Evolutionary conservation across 2,113 vertebrate species (phyloP), one percentile per base, ranked within the genome.

Genomic region (Sebastes schlegelii): DNA sequence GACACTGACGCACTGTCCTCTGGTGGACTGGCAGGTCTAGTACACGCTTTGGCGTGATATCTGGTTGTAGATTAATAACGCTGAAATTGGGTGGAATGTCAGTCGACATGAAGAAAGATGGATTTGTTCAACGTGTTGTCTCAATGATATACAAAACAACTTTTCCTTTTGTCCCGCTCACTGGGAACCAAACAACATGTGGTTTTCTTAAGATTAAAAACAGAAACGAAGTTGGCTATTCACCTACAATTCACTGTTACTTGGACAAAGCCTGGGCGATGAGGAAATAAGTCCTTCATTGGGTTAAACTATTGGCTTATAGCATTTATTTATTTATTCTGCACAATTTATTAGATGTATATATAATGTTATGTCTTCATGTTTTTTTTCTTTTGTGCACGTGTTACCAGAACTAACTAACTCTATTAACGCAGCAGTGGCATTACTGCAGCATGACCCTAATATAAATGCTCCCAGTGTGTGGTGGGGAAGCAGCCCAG

Each of bases 401-500:
- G 6, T 13, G 10, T 42, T 16, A 26, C 34, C 19, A 21, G 43
- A 48, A 61, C 43, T 23, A 16, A 23, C 2, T 23, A 9, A 26
- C 45, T n/a, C 19, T 10, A 79, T 79, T n/a, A 76, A 57, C 40
- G 49, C 8, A 17, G 46, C 19, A 55, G 81, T 43, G 84, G 74
- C 79, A 55, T 62, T 42, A 13, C 58, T 52, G 46, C 73, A 70
- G 79, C 71, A 68, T 11, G 26, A 58, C 67, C 6, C 45, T 46
- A n/a, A 77, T 52, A 57, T 86, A 84, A 92, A 85, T 79, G 34
- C 86, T 79, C 77, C 51, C 77, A 88, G 86, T 88, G 80, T 90
- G 85, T 81, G 85, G 86, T 51, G 76, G 78, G 90, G 91, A 92
- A 92, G 86, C 82, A 64, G 88, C 26, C 82, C 86, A 93, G 90